Percentiles rank a stretch among this genome's conserved stretches.
Conservation (phyloP, 2,797 vertebrate species). For the Pelodytes ibericus region DNA sequence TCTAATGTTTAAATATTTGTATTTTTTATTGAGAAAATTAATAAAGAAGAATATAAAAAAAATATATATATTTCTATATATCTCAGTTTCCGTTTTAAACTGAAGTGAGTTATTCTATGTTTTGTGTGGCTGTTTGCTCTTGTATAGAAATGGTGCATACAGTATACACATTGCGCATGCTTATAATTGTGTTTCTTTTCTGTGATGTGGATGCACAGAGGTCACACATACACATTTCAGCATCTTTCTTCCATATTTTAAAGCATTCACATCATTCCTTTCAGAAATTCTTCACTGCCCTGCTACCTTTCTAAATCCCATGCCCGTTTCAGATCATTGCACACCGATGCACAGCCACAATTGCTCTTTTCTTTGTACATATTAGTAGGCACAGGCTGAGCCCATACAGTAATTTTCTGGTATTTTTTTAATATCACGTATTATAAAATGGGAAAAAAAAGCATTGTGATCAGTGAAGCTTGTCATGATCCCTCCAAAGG, state of each 20-base stretch:
- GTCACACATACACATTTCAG: neutral
- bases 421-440: slow-evolving; percentile 72
- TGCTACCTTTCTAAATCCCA: slow-evolving; percentile 63
- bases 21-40: too few species aligned
- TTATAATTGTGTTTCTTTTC: too few species aligned
- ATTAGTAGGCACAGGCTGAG: slow-evolving; percentile 65
- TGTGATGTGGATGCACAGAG: too few species aligned
- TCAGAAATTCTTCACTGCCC: slow-evolving; percentile 62
- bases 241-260: slow-evolving; percentile 47
- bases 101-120: too few species aligned
- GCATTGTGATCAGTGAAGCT: slow-evolving; percentile 68
- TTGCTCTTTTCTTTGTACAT: slow-evolving; percentile 65
- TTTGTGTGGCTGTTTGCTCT: too few species aligned
- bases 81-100: too few species aligned
- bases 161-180: too few species aligned
- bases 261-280: slow-evolving; percentile 64
- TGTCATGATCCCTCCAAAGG: slow-evolving; percentile 64
- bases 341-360: slow-evolving; percentile 71
- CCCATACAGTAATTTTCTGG: slow-evolving; percentile 68
- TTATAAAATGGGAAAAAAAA: slow-evolving; percentile 61
- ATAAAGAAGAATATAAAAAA: too few species aligned
- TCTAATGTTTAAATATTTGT: too few species aligned
- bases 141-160: too few species aligned
- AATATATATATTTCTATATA: too few species aligned
- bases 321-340: slow-evolving; percentile 70